A percentile compares a stretch with the other conserved stretches of the same genome.
phyloP scores from a whole-genome alignment of 2,888 invertebrate genomes.

The Conops quadrifasciatus region DNA sequence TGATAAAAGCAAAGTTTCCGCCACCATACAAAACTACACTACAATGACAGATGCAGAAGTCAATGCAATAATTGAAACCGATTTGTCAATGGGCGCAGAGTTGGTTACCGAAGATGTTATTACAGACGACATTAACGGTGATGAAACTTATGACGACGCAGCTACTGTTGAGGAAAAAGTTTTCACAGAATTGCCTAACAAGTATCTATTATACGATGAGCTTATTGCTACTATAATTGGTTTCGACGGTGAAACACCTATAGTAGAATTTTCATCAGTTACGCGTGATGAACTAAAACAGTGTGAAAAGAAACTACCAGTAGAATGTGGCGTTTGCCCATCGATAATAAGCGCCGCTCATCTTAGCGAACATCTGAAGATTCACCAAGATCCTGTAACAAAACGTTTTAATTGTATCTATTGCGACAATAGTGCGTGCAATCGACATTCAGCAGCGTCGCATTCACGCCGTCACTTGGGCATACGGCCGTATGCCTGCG shows the following conservation, averaged over 20 bases:
- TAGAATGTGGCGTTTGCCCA: constrained; percentile 59
- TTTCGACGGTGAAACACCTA: constrained; percentile 55
- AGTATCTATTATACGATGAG: constrained; percentile 57
- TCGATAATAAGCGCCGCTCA: constrained; percentile 55
- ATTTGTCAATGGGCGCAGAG: constrained; percentile 18
- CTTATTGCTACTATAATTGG: constrained; percentile 59
- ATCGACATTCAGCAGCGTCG: constrained; percentile 58
- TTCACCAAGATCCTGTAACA: constrained; percentile 53
- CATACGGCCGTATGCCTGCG: constrained; percentile 58
- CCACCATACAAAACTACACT: neutral
- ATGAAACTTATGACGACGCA: neutral
- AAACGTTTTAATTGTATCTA: constrained; percentile 58
- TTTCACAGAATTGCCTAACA: constrained; percentile 44
- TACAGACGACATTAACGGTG: neutral
- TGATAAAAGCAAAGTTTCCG: neutral
- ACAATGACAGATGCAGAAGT: constrained; percentile 23
- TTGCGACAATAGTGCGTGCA: constrained; percentile 56
- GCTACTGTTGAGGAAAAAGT: constrained; percentile 18
- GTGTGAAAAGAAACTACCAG: constrained; percentile 53
- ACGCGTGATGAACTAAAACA: constrained; percentile 36
- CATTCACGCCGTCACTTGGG: constrained; percentile 60
- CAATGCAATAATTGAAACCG: constrained; percentile 25
- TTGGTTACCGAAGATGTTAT: constrained; percentile 14
- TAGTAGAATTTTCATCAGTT: constrained; percentile 57
- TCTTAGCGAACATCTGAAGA: constrained; percentile 53